Base-by-base conservation (phyloP, 1,140 invertebrate species). In the Maconellicoccus hirsutus region DNA sequence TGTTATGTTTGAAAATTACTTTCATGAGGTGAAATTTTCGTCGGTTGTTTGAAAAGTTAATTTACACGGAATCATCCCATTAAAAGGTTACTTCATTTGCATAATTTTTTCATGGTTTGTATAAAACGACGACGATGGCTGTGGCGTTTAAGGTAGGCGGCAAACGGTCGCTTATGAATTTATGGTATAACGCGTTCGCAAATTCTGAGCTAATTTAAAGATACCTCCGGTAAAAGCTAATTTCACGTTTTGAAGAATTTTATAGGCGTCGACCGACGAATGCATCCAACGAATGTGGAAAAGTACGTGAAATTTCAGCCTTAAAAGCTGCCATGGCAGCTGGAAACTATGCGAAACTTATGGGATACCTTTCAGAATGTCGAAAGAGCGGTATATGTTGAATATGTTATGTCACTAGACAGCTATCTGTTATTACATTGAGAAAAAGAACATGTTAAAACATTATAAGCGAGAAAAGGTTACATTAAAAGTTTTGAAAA, bases 401-500 rank as follows among this genome's bases (percentile, higher is more conserved):
- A 52, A 52, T 52, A 52, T 52, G 10, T 52, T 52, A 52, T 52
- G 42, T 52, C 42, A 16, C 42, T 19, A 19, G 42, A 52, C 42
- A 52, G 42, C 42, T 52, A 52, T 52, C 42, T 52, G 42, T 52
- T 52, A 52, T 52, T 52, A 16, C 42, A 52, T 52, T 19, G 42
- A 52, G 42, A 52, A 52, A 19, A 52, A 52, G 42, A 14, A 52
- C 42, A 52, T 19, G 42, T 19, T 52, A 52, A 52, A 52, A 52
- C 42, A 52, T 52, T 52, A 52, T 52, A 52, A 52, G 42, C 42
- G 42, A 52, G 42, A 52, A 52, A 52, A 52, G 42, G 42, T 52
- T 52, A 52, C n/a, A 19, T 14, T 52, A 16, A 52, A 52, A 52
- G n/a, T 14, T 52, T 52, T 52, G 12, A 52, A 52, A 52, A 52